Percentiles rank a stretch among this genome's conserved stretches.
Conservation (phyloP, 2,888 invertebrate species). For the Drosophila quinaria region DNA sequence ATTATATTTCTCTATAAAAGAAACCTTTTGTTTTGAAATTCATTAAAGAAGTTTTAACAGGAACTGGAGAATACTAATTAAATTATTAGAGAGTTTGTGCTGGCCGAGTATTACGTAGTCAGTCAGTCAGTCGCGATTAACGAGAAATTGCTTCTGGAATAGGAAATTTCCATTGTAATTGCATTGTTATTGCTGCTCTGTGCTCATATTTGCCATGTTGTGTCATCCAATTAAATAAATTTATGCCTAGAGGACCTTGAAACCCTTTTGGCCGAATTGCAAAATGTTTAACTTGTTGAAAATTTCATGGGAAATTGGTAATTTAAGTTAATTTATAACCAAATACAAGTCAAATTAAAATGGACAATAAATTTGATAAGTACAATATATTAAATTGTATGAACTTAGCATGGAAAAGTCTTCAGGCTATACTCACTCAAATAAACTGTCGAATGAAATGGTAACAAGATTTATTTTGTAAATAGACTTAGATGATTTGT, state of each 20-base stretch:
- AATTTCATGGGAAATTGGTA: slow-evolving; percentile 1
- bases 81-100: background rate
- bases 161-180: slow-evolving; percentile 11
- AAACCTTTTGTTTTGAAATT: too few relatives aligned
- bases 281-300: background rate
- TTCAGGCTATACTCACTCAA: background rate
- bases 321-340: slow-evolving; percentile 3
- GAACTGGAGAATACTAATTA: background rate
- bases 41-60: background rate
- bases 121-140: too few relatives aligned
- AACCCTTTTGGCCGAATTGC: background rate
- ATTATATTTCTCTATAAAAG: background rate
- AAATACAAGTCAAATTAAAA: background rate
- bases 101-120: background rate
- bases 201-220: slow-evolving; percentile 2
- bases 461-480: slow-evolving; percentile 15
- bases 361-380: background rate
- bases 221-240: slow-evolving; percentile 24
- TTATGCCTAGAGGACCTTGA: background rate
- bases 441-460: slow-evolving; percentile 6
- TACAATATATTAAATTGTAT: background rate
- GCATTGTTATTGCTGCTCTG: slow-evolving; percentile 1
- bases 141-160: slow-evolving; percentile 5
- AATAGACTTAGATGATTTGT: slow-evolving; percentile 10
- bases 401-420: background rate